A percentile compares a stretch with the other conserved stretches of the same genome.
phyloP scores from a whole-genome alignment of 2,113 vertebrate genomes.

The Vulpes lagopus region DNA sequence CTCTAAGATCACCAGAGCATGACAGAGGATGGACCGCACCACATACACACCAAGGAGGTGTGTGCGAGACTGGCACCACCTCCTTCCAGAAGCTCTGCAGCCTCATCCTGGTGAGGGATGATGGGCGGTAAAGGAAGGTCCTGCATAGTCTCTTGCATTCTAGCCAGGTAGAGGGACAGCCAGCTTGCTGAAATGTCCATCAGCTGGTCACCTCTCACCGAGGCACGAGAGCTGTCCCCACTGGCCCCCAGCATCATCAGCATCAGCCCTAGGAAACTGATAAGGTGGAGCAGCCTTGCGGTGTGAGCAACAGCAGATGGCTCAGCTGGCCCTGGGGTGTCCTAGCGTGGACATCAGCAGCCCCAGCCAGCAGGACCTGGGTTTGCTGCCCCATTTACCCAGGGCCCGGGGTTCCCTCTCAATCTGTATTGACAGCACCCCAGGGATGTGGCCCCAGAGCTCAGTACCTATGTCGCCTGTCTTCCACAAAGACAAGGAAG shows the following conservation, averaged over 20 bases:
- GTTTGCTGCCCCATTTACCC: neutral
- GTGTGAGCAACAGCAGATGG: neutral
- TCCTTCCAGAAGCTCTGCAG: neutral
- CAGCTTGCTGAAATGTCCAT: neutral
- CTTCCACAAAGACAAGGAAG: neutral
- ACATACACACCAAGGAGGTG: neutral
- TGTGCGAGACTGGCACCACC: neutral
- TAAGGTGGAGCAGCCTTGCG: too few species aligned
- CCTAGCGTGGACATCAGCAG: neutral
- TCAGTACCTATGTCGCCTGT: neutral
- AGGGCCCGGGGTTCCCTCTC: neutral
- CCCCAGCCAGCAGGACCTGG: neutral
- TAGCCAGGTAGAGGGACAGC: neutral
- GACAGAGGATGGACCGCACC: rapidly evolving
- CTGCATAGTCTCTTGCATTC: neutral
- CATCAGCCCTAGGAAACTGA: neutral
- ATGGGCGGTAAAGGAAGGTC: neutral
- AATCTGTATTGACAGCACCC: neutral
- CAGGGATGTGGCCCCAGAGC: neutral
- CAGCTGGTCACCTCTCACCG: neutral
- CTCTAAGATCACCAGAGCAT: neutral
- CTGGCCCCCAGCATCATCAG: neutral
- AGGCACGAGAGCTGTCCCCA: neutral
- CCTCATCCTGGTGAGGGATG: neutral
- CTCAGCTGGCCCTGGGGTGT: neutral